A percentile compares a stretch with the other conserved stretches of the same genome.
Conservation (phyloP, 2,888 invertebrate genomes). For the Agonopterix heracliana region DNA sequence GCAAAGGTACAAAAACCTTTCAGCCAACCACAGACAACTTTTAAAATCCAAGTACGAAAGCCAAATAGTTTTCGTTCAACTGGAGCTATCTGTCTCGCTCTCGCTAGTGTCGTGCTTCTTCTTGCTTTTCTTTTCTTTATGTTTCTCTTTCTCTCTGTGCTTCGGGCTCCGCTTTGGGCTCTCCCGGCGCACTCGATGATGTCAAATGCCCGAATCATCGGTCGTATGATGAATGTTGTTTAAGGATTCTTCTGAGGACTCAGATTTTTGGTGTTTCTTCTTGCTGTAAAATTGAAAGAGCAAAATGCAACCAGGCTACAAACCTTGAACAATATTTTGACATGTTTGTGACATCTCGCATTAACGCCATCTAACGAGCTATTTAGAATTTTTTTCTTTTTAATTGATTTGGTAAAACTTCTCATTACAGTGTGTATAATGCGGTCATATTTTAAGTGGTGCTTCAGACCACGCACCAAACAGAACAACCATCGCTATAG, state of each 20-base stretch:
- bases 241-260: conserved; percentile 60
- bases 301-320: not conserved
- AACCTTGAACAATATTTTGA: too few species aligned
- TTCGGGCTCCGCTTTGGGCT: conserved; percentile 49
- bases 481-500: too few species aligned
- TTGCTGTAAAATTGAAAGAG: conserved; percentile 23
- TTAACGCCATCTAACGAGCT: too few species aligned
- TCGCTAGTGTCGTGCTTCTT: conserved; percentile 45
- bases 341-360: too few species aligned
- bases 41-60: not conserved
- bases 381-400: too few species aligned
- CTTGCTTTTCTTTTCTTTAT: conserved; percentile 42
- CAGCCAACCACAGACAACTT: not conserved
- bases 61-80: conserved; percentile 37
- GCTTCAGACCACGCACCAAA: too few species aligned
- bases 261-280: conserved; percentile 60
- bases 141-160: conserved; percentile 23
- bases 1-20: not conserved
- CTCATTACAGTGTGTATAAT: too few species aligned
- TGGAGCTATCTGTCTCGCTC: conserved; percentile 53
- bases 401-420: too few species aligned
- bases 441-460: too few species aligned
- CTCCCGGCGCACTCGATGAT: conserved; percentile 60
- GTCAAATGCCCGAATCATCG: conserved; percentile 72
- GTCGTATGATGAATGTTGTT: conserved; percentile 67